Base-by-base conservation (phyloP, 2,888 invertebrate genomes). In the Meghimatium bilineatum region DNA sequence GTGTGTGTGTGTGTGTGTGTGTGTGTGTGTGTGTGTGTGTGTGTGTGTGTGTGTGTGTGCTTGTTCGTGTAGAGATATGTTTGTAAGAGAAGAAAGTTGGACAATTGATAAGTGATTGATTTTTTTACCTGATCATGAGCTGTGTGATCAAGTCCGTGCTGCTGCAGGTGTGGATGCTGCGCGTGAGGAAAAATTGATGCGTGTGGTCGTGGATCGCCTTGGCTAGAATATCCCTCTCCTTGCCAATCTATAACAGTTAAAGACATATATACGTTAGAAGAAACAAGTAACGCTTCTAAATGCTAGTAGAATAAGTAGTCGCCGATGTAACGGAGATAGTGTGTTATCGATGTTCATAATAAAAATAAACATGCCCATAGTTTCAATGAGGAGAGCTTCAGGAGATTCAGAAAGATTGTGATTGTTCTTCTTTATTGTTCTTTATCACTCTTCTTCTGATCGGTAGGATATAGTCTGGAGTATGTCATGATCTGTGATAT, bases 171-270 rank as follows among this genome's bases (percentile, higher is more conserved):
- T 12, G 72, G 23, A 52, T 77, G 77, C 83, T 78, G 83, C 12
- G 52, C 32, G 72, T 83, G 83, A 72, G 83, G 72, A n/a, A 78
- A 78, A 26, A 83, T 69, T 69, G 78, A 32, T 36, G 78, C 78
- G 83, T 83, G 83, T 17, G 77, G 32, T 38, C 83, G 56, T 17
- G 44, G 60, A 56, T 83, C 78, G 10, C 60, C 78, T 26, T 82
- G 82, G 34, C 67, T 77, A n/a, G 76, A 66, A 67, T 83, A 83
- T 1, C 52, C 78, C 26, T 83, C 83, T 26, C 71, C 60, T 56
- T 77, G 83, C 83, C 83, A 83, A 52, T 83, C 83, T 83, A 71
- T 6, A 10, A 29, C 52, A 80, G 32, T 49, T 17, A 69, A 44
- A 69, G 69, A 34, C 52, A 67, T 44, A 80, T 49, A 71, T 23